Base-by-base conservation (phyloP, 2,888 invertebrate species). In the Chrysolina americana region DNA sequence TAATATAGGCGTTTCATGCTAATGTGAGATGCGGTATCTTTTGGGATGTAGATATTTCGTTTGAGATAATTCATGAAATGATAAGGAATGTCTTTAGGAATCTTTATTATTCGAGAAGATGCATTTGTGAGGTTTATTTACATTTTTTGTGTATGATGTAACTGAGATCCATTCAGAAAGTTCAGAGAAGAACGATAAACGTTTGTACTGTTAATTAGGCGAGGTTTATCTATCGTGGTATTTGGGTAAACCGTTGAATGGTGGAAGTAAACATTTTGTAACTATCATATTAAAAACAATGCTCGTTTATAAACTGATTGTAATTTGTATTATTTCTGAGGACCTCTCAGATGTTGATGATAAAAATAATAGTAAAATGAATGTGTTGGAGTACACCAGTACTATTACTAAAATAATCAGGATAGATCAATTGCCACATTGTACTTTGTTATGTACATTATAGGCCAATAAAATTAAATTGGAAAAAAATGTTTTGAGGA, bases 41-140 rank as follows among this genome's bases (percentile, higher is more conserved):
- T 77, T 77, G 56, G 62, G 68, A 71, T 73, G 73, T 74, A 75
- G 74, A 77, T 74, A 74, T 74, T 71, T 69, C 70, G 68, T 70
- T n/a, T 50, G 17, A 77, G 70, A 75, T 75, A 73, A 71, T 75
- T 70, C 68, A 71, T 74, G 70, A 75, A 62, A 72, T 53, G 65
- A 70, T 50, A 50, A 77, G 62, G 77, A 77, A 77, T 77, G 73
- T 74, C 53, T 73, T 59, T 48, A 62, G 69, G 73, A 77, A 74
- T 75, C 65, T 69, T 70, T 71, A 70, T 65, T 70, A 73, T 64
- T 70, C 59, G 44, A 50, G 68, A 59, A 73, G 70, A 75, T 71
- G 63, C 53, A 50, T 75, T 69, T 72, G 48, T 68, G 41, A 48
- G 28, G 59, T n/a, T 65, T 71, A 69, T 71, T 71, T 65, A 62